Conservation (phyloP, 2,113 vertebrate genomes). For the Aspiorhynchus laticeps region DNA sequence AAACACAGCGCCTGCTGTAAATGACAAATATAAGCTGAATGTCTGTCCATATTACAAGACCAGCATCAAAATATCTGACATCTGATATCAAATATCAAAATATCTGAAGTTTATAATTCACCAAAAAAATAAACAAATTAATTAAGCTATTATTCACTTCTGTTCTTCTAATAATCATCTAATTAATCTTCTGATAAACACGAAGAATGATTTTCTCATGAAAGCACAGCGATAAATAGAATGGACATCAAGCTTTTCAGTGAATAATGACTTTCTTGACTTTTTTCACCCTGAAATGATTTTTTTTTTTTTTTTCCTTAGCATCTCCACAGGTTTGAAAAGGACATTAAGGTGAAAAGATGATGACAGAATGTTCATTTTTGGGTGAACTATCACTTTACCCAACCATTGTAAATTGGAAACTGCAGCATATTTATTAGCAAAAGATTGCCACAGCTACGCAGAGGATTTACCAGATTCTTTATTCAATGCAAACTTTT, state of each 20-base stretch:
- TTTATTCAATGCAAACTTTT: constrained; percentile 49
- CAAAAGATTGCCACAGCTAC: background rate
- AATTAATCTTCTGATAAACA: background rate
- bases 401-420: background rate
- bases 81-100: too few species aligned
- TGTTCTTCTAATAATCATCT: background rate
- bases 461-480: constrained; percentile 51
- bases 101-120: background rate
- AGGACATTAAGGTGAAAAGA: background rate
- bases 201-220: background rate
- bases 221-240: background rate
- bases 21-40: background rate
- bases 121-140: background rate
- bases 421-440: background rate
- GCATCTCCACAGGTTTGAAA: background rate
- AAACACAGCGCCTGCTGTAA: constrained; percentile 20
- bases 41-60: background rate
- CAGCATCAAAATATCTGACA: background rate
- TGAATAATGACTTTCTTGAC: background rate
- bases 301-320: too few species aligned
- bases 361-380: background rate
- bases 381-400: background rate
- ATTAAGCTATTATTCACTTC: background rate
- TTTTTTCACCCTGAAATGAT: background rate
- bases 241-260: background rate